These are phyloP conservation scores for Phortica magna DNA, from an alignment of 2,888 invertebrate genomes.

Conservation along the genomic window DNA sequence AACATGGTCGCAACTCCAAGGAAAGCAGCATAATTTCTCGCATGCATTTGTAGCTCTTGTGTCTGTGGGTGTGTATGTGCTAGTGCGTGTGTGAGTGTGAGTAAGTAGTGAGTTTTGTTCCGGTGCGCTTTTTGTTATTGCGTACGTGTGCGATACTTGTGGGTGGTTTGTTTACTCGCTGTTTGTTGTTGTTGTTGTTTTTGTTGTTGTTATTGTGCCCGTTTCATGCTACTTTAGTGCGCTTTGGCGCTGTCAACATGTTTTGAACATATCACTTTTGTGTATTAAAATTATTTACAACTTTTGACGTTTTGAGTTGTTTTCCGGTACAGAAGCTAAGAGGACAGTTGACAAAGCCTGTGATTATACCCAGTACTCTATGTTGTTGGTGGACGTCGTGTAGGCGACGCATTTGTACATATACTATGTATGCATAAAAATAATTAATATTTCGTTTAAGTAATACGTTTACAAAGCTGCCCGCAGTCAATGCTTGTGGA, in stretches of 20 bases:
- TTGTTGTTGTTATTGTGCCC: slow-evolving; percentile 42
- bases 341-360: neutral
- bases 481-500: too few relatives aligned
- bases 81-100: too few relatives aligned
- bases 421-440: too few relatives aligned
- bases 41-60: slow-evolving; percentile 16
- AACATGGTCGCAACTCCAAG: slow-evolving; percentile 60
- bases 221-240: slow-evolving; percentile 25
- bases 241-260: slow-evolving; percentile 62
- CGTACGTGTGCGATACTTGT: slow-evolving; percentile 61
- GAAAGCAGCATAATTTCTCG: slow-evolving; percentile 62
- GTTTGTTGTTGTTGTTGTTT: slow-evolving; percentile 45
- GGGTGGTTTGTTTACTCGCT: slow-evolving; percentile 70
- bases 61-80: slow-evolving; percentile 22
- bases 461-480: too few relatives aligned
- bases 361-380: too few relatives aligned
- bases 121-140: neutral
- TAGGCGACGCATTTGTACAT: too few relatives aligned
- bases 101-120: too few relatives aligned
- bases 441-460: too few relatives aligned
- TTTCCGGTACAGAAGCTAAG: slow-evolving; percentile 38
- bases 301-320: slow-evolving; percentile 69
- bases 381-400: too few relatives aligned
- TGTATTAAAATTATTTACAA: slow-evolving; percentile 71
- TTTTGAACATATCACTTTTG: slow-evolving; percentile 71